phyloP scores from a whole-genome alignment of 1,140 invertebrate species.

The Drosophila subobscura region DNA sequence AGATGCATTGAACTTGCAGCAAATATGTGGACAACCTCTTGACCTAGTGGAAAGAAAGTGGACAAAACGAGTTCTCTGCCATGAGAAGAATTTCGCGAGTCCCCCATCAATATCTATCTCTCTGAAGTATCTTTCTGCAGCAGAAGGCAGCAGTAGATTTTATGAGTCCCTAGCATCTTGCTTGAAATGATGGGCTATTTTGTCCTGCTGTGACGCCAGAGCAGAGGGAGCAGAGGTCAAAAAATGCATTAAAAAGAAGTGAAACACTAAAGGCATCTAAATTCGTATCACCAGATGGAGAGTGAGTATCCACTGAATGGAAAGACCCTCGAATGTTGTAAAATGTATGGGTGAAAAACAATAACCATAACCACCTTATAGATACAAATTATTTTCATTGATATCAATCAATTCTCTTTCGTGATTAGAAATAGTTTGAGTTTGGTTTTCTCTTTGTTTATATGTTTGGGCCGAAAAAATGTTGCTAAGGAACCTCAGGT shows the following conservation, averaged over 20 bases:
- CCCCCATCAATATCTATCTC: slow-evolving; percentile 47
- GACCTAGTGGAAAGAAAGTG: slow-evolving; percentile 55
- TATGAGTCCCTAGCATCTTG: slow-evolving; percentile 34
- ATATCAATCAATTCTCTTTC: no score
- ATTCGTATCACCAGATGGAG: background rate
- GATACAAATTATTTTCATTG: no score
- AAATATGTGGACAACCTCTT: slow-evolving; percentile 59
- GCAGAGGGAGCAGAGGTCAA: slow-evolving; percentile 47
- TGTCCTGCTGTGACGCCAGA: slow-evolving; percentile 20
- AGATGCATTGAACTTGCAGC: background rate
- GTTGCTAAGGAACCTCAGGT: no score
- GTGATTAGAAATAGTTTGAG: no score
- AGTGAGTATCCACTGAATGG: background rate
- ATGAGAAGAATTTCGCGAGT: background rate
- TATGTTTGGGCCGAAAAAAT: no score
- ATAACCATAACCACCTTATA: no score
- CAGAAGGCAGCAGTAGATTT: background rate
- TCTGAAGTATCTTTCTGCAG: no score
- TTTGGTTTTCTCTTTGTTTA: no score
- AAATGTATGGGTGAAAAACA: no score
- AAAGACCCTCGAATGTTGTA: slow-evolving; percentile 3
- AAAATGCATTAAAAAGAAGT: slow-evolving; percentile 64
- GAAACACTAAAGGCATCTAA: background rate
- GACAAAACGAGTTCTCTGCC: background rate
- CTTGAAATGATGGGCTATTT: slow-evolving; percentile 47